Evolutionary conservation across 2,113 vertebrate genomes (phyloP).

Genomic region (Fulmarus glacialis): DNA sequence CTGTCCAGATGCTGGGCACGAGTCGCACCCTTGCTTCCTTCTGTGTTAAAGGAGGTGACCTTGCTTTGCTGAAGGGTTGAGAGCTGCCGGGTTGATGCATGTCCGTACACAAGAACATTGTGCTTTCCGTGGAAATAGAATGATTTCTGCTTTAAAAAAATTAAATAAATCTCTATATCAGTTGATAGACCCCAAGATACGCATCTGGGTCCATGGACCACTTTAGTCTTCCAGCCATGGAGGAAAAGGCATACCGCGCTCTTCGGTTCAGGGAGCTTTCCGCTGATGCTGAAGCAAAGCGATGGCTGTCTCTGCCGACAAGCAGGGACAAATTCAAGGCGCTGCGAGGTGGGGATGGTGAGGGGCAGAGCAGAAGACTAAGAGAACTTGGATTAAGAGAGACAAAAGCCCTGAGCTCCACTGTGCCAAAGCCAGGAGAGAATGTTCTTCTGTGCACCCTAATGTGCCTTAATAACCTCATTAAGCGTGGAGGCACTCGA

Average conservation of each 20-base stretch:
- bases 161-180: not conserved
- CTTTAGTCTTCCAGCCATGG: not conserved
- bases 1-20: not conserved
- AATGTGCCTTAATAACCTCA: not conserved
- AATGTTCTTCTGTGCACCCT: not conserved
- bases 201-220: not conserved
- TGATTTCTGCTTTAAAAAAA: not conserved
- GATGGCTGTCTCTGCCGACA: not conserved
- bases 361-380: not conserved
- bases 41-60: not conserved
- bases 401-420: not conserved
- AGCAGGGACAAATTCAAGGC: not conserved
- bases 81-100: not conserved
- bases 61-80: not conserved
- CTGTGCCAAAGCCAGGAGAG: not conserved
- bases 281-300: fast-evolving
- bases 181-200: not conserved
- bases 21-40: not conserved
- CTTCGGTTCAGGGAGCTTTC: not conserved
- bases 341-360: not conserved
- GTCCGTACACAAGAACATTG: fast-evolving
- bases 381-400: not conserved
- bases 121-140: not conserved
- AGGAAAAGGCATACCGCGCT: not conserved
- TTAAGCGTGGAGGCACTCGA: not conserved